Evolutionary conservation across 2,113 vertebrate genomes (phyloP).

Genomic region (Elachura formosa): DNA sequence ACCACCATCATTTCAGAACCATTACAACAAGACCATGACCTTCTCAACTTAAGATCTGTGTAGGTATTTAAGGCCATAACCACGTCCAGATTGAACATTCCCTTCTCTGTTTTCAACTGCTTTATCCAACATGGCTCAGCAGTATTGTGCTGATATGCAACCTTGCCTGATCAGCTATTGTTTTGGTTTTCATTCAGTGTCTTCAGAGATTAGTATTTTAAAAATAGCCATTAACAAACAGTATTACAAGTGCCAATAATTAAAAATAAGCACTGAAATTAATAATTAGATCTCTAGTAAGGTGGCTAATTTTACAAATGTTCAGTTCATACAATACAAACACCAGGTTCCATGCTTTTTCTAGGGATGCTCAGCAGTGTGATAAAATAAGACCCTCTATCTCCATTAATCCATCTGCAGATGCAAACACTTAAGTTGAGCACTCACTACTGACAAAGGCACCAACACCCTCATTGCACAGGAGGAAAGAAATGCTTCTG

Average conservation of each 20-base stretch:
- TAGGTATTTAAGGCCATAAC: neutral
- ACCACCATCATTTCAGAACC: rapidly evolving
- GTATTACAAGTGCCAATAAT: neutral
- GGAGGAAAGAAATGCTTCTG: neutral
- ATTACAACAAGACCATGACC: neutral
- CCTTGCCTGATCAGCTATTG: neutral
- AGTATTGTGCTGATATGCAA: no score
- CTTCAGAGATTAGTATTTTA: neutral
- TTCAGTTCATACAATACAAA: neutral
- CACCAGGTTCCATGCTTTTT: neutral
- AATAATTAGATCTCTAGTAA: neutral
- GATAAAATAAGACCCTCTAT: neutral
- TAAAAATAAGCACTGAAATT: neutral
- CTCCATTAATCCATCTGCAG: neutral
- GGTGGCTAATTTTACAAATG: neutral
- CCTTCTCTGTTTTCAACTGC: neutral
- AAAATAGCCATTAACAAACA: neutral
- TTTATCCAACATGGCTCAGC: neutral
- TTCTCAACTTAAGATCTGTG: neutral
- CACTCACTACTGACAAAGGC: neutral
- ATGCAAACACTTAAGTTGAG: neutral
- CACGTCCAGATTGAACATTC: neutral
- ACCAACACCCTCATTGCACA: neutral
- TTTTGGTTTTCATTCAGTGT: neutral
- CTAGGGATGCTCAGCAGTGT: neutral